A percentile compares a stretch with the other conserved stretches of the same genome.
phyloP scores from a whole-genome alignment of 2,888 invertebrate genomes.

The Netelia fuscicornis region DNA sequence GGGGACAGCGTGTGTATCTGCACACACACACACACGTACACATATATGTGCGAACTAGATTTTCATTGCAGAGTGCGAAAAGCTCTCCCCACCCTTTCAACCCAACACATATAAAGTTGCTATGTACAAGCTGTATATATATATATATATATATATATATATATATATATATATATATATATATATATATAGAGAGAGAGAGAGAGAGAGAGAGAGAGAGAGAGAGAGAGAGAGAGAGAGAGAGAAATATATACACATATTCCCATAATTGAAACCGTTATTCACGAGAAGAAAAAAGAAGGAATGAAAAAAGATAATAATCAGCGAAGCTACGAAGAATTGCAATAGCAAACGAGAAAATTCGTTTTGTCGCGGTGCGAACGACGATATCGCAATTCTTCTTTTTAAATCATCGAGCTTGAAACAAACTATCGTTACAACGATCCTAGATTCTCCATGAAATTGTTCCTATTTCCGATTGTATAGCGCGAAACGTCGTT shows the following conservation, averaged over 20 bases:
- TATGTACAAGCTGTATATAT: neutral
- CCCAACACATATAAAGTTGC: constrained; percentile 6
- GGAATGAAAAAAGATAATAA: neutral
- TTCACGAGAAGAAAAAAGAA: neutral
- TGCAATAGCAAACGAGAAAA: neutral
- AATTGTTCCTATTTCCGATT: neutral
- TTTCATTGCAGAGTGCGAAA: constrained; percentile 20
- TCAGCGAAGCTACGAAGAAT: neutral
- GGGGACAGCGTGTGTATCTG: constrained; percentile 1
- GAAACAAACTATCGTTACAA: neutral
- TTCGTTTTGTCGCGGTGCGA: neutral
- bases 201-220: too few species aligned
- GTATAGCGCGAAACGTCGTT: neutral
- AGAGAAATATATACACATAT: neutral
- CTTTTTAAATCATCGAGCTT: neutral
- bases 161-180: neutral
- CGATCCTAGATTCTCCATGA: neutral
- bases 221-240: too few species aligned
- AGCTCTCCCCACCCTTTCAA: constrained; percentile 3
- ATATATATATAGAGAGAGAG: too few species aligned
- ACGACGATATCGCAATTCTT: neutral
- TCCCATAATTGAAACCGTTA: constrained; percentile 10
- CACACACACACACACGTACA: neutral
- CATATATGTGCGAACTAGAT: constrained; percentile 7
- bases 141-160: neutral